These are phyloP conservation scores for Tetramorium simillimum DNA, from an alignment of 1,140 invertebrate species.

Conservation along the genomic window DNA sequence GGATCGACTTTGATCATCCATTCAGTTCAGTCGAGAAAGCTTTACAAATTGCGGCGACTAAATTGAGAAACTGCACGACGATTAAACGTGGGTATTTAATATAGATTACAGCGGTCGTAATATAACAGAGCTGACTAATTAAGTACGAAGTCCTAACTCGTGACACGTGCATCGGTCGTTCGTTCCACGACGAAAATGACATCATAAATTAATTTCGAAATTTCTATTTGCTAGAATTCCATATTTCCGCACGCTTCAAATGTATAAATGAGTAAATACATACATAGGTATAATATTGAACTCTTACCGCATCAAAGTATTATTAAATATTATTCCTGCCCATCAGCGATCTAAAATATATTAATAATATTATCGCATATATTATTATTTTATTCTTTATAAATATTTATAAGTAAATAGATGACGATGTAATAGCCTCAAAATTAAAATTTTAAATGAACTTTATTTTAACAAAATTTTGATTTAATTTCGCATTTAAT, in stretches of 20 bases:
- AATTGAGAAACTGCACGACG: not conserved
- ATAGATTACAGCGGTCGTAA: not conserved
- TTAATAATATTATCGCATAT: not conserved
- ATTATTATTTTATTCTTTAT: not conserved
- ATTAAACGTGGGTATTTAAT: slow-evolving; percentile 21
- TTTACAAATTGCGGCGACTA: not conserved
- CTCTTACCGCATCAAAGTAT: not conserved
- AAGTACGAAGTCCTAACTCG: not conserved
- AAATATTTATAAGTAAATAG: not conserved
- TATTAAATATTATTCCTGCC: not conserved
- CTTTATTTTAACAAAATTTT: not conserved
- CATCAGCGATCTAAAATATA: not conserved
- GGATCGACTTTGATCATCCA: not conserved
- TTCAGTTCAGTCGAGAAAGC: not conserved
- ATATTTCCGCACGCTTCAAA: not conserved
- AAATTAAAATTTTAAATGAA: not conserved
- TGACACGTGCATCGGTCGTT: not conserved
- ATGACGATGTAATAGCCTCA: not conserved
- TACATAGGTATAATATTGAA: not conserved
- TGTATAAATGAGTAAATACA: not conserved
- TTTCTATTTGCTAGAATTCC: not conserved
- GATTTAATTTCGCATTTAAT: not conserved
- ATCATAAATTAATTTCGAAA: slow-evolving; percentile 22
- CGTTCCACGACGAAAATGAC: not conserved
- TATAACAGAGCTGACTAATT: slow-evolving; percentile 5